Evolutionary conservation across 2,113 vertebrate species (phyloP), one percentile per base, ranked within the genome.

Genomic region (Istiophorus platypterus): DNA sequence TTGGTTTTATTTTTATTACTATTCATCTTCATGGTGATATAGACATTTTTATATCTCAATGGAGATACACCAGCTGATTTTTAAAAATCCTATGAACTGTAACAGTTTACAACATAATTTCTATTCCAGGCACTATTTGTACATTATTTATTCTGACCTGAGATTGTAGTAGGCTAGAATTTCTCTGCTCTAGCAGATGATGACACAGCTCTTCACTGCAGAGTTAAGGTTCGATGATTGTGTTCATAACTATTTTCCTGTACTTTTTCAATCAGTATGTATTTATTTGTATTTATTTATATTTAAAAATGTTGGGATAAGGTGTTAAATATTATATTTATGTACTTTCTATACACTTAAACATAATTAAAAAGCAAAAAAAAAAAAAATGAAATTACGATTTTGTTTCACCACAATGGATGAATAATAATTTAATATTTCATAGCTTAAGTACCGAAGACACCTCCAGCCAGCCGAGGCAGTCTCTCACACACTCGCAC

Each of bases 221-320:
- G 82, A 85, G 79, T 31, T 61, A n/a, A 68, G 71, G 52, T 74
- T 49, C 34, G 37, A 31, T 3, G 29, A 68, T 37, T 42, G 34
- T 62, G 52, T 62, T 66, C 34, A 52, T 20, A 58, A 29, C 3
- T 41, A 22, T 59, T 59, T 58, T 45, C 57, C 56, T 17, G 20
- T 71, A 71, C 14, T 15, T 5, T 79, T 31, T 24, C 20, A 68
- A 49, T 68, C 73, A 78, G 6, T 72, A 14, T 89, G 42, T 83
- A 88, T 89, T 90, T 92, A 93, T 92, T 92, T 80, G 20, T 91
- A 91, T 92, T 94, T 93, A 92, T 85, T 92, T 71, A 22, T 91
- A 94, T 91, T 88, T 92, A 92, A 90, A 90, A 64, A 61, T 4
- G 20, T 56, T 26, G 67, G 80, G 57, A 45, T 34, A 20, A 12